Conservation (phyloP, 2,888 invertebrate species). For the Dermolepida albohirtum region DNA sequence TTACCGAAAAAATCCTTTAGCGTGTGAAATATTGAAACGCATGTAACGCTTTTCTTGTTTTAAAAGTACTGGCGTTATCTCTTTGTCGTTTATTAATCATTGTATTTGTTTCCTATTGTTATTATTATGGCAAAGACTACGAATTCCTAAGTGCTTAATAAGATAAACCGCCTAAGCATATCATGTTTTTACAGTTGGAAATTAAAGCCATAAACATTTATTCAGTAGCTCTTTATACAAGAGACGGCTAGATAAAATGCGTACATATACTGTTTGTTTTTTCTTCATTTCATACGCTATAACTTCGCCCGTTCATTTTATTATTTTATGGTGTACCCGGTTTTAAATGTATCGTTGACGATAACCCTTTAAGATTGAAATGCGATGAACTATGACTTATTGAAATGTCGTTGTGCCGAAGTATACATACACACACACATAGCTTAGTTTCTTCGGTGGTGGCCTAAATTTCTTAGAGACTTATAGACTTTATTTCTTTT, state of each 20-base stretch:
- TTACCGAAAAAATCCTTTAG: too few relatives aligned
- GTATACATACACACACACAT: not conserved
- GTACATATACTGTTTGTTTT: not conserved
- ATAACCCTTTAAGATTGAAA: slow-evolving; percentile 28
- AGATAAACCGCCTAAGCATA: too few relatives aligned
- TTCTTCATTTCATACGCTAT: not conserved
- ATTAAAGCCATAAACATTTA: slow-evolving; percentile 30
- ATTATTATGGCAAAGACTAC: too few relatives aligned
- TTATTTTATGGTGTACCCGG: slow-evolving; percentile 6
- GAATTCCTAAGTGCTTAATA: too few relatives aligned
- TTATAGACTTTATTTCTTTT: slow-evolving; percentile 19
- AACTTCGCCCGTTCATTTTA: slow-evolving; percentile 2
- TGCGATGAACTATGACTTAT: slow-evolving; percentile 36
- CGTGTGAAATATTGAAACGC: too few relatives aligned
- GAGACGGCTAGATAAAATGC: slow-evolving; percentile 19
- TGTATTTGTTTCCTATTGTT: too few relatives aligned
- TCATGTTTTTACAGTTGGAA: not conserved
- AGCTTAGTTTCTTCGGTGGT: slow-evolving; percentile 24
- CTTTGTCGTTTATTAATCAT: too few relatives aligned
- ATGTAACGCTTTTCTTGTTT: too few relatives aligned
- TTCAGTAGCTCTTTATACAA: slow-evolving; percentile 26
- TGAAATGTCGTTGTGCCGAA: slow-evolving; percentile 30
- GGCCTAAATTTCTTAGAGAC: slow-evolving; percentile 28
- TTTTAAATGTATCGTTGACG: slow-evolving; percentile 16
- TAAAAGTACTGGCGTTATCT: too few relatives aligned